Percentiles rank a stretch among this genome's conserved stretches.
phyloP scores from a whole-genome alignment of 2,797 vertebrate genomes.

The Pteronotus mesoamericanus region DNA sequence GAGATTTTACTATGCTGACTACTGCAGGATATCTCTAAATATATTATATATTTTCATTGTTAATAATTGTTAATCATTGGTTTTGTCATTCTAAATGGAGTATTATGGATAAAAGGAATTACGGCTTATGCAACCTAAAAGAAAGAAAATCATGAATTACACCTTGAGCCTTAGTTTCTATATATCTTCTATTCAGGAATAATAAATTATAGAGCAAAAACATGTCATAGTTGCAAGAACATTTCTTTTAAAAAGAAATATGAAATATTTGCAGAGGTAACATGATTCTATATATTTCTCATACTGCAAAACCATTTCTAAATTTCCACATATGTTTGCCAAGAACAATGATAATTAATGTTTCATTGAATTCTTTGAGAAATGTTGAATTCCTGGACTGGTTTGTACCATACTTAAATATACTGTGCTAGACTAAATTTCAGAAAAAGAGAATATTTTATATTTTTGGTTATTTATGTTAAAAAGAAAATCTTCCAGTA shows the following conservation, averaged over 20 bases:
- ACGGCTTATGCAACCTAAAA: not conserved
- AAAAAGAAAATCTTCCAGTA: not conserved
- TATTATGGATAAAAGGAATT: slow-evolving; percentile 18
- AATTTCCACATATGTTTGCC: slow-evolving; percentile 66
- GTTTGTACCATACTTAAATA: slow-evolving; percentile 41
- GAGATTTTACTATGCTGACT: not conserved
- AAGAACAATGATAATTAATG: slow-evolving; percentile 74
- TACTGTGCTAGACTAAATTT: slow-evolving; percentile 58
- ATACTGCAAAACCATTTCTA: slow-evolving; percentile 51
- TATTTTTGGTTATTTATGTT: slow-evolving; percentile 41
- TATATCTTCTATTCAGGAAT: slow-evolving; percentile 31
- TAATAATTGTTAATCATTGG: not conserved
- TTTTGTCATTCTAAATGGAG: slow-evolving; percentile 2
- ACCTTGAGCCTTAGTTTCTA: slow-evolving; percentile 1
- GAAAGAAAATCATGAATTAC: slow-evolving; percentile 33
- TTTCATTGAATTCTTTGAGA: slow-evolving; percentile 65
- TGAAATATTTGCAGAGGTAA: slow-evolving; percentile 61
- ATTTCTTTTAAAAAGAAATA: slow-evolving; percentile 60
- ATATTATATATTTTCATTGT: not conserved
- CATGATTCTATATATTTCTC: slow-evolving; percentile 51
- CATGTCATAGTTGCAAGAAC: slow-evolving; percentile 40
- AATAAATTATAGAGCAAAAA: slow-evolving; percentile 61
- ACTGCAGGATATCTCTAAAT: not conserved
- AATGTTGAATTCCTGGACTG: slow-evolving; percentile 49
- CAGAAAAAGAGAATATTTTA: slow-evolving; percentile 34